Percentiles rank a stretch among this genome's conserved stretches.
phyloP scores from a whole-genome alignment of 2,888 invertebrate genomes.

The Athalia rosae region DNA sequence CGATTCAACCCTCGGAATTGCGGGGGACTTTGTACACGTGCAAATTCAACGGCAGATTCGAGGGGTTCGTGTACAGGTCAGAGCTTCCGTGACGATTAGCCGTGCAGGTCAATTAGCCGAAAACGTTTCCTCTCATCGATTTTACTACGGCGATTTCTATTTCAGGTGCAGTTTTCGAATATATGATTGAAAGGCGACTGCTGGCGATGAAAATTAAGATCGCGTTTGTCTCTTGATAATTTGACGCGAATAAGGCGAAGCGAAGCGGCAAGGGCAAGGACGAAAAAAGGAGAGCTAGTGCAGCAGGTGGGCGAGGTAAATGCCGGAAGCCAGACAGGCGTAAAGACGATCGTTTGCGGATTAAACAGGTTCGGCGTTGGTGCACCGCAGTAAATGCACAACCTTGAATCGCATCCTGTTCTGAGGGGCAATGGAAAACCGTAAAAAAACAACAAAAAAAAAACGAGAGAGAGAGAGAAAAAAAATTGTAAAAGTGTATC shows the following conservation, averaged over 20 bases:
- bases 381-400: neutral
- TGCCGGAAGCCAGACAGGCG: constrained; percentile 38
- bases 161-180: too few species aligned
- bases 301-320: neutral
- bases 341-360: constrained; percentile 14
- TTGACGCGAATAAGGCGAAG: neutral
- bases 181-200: too few species aligned
- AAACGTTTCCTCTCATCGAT: neutral
- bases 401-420: constrained; percentile 37
- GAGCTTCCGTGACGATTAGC: neutral
- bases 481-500: neutral
- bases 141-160: too few species aligned
- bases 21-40: constrained; percentile 20
- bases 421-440: neutral
- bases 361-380: constrained; percentile 30
- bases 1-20: constrained; percentile 7
- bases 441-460: too few species aligned
- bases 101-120: neutral
- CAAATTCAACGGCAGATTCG: constrained; percentile 9
- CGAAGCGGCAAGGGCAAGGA: constrained; percentile 22
- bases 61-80: neutral
- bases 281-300: neutral
- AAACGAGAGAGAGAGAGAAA: too few species aligned
- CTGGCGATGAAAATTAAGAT: too few species aligned
- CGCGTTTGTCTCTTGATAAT: neutral